Evolutionary conservation across 2,888 invertebrate genomes (phyloP), one percentile per base, ranked within the genome.

Genomic region (Artemia sp.): DNA sequence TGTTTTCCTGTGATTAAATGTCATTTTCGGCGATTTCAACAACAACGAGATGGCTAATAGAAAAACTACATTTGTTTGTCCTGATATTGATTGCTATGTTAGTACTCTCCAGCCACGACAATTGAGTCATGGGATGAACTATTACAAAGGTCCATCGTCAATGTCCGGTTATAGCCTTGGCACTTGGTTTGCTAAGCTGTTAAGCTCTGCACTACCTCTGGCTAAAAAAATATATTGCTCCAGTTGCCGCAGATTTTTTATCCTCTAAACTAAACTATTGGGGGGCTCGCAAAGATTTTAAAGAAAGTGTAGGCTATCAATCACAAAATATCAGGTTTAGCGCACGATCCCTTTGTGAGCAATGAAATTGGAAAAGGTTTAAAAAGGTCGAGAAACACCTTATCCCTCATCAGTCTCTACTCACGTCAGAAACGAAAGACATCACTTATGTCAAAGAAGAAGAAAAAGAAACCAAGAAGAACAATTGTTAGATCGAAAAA

Each of bases 171-270:
- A 53, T n/a, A 2, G 53, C n/a, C n/a, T 53, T 12, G 53, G 53
- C 12, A 12, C 53, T 53, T 53, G 53, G 53, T 53, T 53, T 53
- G 53, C 53, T 53, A 53, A 53, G n/a, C 53, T 53, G 53, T 53
- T 53, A 1, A 1, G 2, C 12, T 53, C 53, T 12, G 53, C 53
- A 12, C 53, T 53, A 53, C 53, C 53, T 12, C 53, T 53, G 12
- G 53, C 53, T 19, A 53, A 53, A 53, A 53, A 53, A 53, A 53
- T 1, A 53, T n/a, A n/a, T 53, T 53, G n/a, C n/a, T 12, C 53
- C 53, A 2, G 53, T n/a, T 53, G 53, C 53, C 12, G 12, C 53
- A 53, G n/a, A 53, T 53, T 53, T 53, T 53, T 12, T n/a, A 12
- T 12, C 53, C 53, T 12, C 53, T n/a, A 53, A 12, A 53, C 53